phyloP scores from a whole-genome alignment of 2,113 vertebrate species.

The Oncorhynchus nerka region DNA sequence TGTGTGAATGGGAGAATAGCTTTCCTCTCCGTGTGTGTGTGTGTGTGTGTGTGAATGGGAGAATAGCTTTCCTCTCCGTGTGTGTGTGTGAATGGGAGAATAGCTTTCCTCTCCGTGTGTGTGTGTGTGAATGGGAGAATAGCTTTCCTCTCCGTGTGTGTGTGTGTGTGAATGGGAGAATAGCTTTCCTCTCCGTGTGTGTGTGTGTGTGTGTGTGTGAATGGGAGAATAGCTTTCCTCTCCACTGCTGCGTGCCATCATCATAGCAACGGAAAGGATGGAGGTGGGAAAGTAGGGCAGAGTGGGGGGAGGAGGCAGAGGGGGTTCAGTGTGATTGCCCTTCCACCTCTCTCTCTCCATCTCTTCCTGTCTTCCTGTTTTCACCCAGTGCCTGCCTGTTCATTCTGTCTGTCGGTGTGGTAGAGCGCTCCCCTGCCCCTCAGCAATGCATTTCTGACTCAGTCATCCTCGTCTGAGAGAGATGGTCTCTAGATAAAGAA shows the following conservation, averaged over 20 bases:
- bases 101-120: too few relatives aligned
- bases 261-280: slow-evolving; percentile 20
- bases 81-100: neutral
- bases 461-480: slow-evolving; percentile 30
- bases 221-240: slow-evolving; percentile 33
- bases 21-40: too few relatives aligned
- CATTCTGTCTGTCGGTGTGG: neutral
- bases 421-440: too few relatives aligned
- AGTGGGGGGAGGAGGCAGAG: too few relatives aligned
- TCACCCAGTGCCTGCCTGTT: neutral
- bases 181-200: too few relatives aligned
- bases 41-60: slow-evolving; percentile 19
- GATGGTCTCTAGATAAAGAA: slow-evolving; percentile 35
- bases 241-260: slow-evolving; percentile 26
- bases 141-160: neutral
- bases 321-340: too few relatives aligned
- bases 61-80: slow-evolving; percentile 9
- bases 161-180: too few relatives aligned
- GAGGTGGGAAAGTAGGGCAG: neutral
- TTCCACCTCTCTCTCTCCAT: neutral
- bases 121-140: slow-evolving; percentile 32
- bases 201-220: slow-evolving; percentile 3
- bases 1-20: too few relatives aligned
- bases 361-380: neutral
- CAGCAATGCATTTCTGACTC: slow-evolving; percentile 32